Conservation (phyloP, 2,113 vertebrate species). For the Hemicordylus capensis region DNA sequence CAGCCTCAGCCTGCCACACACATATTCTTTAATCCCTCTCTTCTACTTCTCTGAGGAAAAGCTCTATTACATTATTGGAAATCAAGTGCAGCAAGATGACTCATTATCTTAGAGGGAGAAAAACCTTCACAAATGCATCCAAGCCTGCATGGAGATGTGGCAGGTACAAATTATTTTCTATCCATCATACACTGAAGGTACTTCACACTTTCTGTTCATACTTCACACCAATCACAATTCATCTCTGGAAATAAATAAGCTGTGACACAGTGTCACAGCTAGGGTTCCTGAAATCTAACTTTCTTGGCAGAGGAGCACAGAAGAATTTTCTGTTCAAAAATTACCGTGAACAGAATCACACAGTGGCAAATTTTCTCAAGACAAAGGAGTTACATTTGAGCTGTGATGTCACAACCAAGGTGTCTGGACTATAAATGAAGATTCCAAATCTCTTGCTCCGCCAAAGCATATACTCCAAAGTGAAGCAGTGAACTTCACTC, state of each 20-base stretch:
- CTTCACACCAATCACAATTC: constrained; percentile 53
- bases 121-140: constrained; percentile 42
- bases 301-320: constrained; percentile 13
- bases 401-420: neutral
- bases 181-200: constrained; percentile 52
- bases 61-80: neutral
- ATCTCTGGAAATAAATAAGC: constrained; percentile 50
- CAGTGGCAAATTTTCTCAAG: neutral
- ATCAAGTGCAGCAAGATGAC: constrained; percentile 38
- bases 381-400: neutral
- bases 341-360: neutral
- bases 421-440: neutral
- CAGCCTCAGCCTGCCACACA: neutral
- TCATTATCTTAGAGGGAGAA: constrained; percentile 41
- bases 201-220: constrained; percentile 46
- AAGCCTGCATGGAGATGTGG: constrained; percentile 35
- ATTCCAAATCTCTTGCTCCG: neutral
- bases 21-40: constrained; percentile 5
- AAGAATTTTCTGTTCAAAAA: constrained; percentile 49
- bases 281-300: constrained; percentile 11
- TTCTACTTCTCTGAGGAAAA: neutral
- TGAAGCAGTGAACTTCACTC: neutral
- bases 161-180: constrained; percentile 45
- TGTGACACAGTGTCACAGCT: constrained; percentile 52
- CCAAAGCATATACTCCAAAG: neutral